phyloP scores from a whole-genome alignment of 2,888 invertebrate genomes.

The Morpho deidamia region DNA sequence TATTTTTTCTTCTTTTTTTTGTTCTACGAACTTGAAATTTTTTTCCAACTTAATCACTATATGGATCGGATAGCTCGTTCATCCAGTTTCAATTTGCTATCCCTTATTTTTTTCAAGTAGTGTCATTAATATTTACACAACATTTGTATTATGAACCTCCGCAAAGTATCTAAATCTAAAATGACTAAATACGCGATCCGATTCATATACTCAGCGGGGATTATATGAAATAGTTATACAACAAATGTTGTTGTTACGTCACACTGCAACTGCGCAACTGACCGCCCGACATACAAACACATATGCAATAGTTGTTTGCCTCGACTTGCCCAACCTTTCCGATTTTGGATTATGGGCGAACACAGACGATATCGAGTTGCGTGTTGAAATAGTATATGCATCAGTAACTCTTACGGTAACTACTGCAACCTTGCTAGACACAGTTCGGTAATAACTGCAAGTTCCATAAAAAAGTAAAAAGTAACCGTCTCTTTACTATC shows the following conservation, averaged over 20 bases:
- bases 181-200: constrained; percentile 1
- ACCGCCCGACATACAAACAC: constrained; percentile 59
- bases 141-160: too few species aligned
- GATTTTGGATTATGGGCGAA: constrained; percentile 12
- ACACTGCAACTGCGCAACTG: constrained; percentile 38
- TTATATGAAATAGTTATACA: constrained; percentile 53
- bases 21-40: too few species aligned
- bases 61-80: too few species aligned
- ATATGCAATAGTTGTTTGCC: constrained; percentile 38
- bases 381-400: constrained; percentile 6
- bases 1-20: too few species aligned
- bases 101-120: too few species aligned
- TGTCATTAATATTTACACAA: too few species aligned
- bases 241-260: constrained; percentile 54
- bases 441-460: background rate
- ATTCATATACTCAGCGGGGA: constrained; percentile 29
- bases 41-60: too few species aligned
- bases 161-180: too few species aligned
- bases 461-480: too few species aligned
- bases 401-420: constrained; percentile 1
- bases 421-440: background rate
- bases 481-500: too few species aligned
- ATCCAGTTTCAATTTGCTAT: background rate
- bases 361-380: constrained; percentile 19
- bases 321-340: constrained; percentile 23